phyloP scores from a whole-genome alignment of 1,140 invertebrate species.

The Tachypleus tridentatus region DNA sequence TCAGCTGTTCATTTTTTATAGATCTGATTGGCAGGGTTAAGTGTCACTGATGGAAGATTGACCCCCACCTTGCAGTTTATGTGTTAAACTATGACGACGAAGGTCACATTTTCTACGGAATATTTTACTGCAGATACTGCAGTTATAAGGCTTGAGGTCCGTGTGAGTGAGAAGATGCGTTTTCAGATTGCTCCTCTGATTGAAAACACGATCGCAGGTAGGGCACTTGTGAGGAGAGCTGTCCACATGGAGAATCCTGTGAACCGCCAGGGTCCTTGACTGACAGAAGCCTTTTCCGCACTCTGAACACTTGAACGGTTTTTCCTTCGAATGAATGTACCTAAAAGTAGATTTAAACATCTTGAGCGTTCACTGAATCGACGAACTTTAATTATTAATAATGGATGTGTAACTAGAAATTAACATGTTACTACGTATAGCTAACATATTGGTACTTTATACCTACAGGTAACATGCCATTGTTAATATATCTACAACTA shows the following conservation, averaged over 20 bases:
- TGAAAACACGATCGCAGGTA: slow-evolving; percentile 62
- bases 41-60: too few relatives aligned
- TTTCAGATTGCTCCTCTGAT: slow-evolving; percentile 78
- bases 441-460: too few relatives aligned
- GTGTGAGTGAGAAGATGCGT: slow-evolving; percentile 87
- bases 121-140: slow-evolving; percentile 32
- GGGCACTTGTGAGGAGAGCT: slow-evolving; percentile 79
- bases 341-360: slow-evolving; percentile 35
- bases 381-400: too few relatives aligned
- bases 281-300: slow-evolving; percentile 97
- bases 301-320: slow-evolving; percentile 89
- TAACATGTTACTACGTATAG: too few relatives aligned
- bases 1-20: too few relatives aligned
- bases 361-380: too few relatives aligned
- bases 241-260: slow-evolving; percentile 82
- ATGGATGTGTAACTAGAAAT: too few relatives aligned
- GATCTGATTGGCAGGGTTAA: too few relatives aligned
- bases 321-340: slow-evolving; percentile 95
- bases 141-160: slow-evolving; percentile 68
- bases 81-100: slow-evolving; percentile 62
- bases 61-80: slow-evolving; percentile 45
- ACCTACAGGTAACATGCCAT: too few relatives aligned
- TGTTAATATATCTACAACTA: too few relatives aligned
- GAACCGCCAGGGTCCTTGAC: slow-evolving; percentile 81
- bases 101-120: slow-evolving; percentile 31